Conservation (phyloP, 2,888 invertebrate species). For the Lepeophtheirus nordmannii region DNA sequence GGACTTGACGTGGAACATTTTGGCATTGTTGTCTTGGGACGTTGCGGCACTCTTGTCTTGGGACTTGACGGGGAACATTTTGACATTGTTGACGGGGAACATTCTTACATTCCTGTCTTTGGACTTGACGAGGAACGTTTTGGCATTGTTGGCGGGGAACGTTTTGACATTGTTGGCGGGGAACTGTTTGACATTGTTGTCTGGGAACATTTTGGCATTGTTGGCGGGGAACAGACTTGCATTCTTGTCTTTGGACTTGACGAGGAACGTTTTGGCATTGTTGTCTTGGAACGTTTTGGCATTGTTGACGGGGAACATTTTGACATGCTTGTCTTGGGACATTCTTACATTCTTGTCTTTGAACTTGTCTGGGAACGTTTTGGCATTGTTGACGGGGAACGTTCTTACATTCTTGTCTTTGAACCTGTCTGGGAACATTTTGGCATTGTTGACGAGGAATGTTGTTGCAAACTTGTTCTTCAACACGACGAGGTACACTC, state of each 20-base stretch:
- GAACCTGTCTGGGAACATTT: not conserved
- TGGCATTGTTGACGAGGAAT: slow-evolving; percentile 9
- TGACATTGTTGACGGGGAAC: slow-evolving; percentile 20
- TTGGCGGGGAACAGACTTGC: slow-evolving; percentile 12
- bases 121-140: slow-evolving; percentile 21
- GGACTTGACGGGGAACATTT: slow-evolving; percentile 19
- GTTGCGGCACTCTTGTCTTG: slow-evolving; percentile 12
- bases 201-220: slow-evolving; percentile 4
- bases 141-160: not conserved
- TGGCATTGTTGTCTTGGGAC: slow-evolving; percentile 20
- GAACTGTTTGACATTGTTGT: not conserved
- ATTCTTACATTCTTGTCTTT: not conserved
- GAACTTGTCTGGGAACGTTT: not conserved
- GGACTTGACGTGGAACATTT: slow-evolving; percentile 15
- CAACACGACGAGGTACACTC: slow-evolving; percentile 5
- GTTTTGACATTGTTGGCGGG: not conserved
- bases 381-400: slow-evolving; percentile 15
- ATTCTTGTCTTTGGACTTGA: not conserved
- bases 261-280: slow-evolving; percentile 19
- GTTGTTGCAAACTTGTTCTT: slow-evolving; percentile 14
- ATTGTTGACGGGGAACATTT: slow-evolving; percentile 16
- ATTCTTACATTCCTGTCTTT: slow-evolving; percentile 14
- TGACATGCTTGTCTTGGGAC: slow-evolving; percentile 1
- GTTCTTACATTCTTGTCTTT: slow-evolving; percentile 6
- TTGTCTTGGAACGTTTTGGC: slow-evolving; percentile 6